These are phyloP conservation scores for Micronisus gabar DNA, from an alignment of 2,113 vertebrate species.

Conservation along the genomic window DNA sequence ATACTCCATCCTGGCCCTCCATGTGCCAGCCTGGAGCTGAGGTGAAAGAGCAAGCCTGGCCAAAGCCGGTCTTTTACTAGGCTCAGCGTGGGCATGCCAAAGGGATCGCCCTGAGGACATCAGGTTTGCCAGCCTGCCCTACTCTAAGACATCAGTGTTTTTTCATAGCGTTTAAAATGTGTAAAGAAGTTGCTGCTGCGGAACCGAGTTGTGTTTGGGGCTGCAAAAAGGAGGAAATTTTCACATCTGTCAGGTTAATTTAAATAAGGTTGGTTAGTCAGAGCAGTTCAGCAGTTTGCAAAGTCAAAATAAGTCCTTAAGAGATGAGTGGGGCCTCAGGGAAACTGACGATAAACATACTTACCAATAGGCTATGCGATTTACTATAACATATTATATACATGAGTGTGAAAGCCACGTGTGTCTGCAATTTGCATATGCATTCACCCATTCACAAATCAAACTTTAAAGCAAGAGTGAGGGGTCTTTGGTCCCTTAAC, in stretches of 20 bases:
- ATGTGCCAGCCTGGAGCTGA: not conserved
- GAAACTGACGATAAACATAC: not conserved
- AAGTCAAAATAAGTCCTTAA: constrained; percentile 1
- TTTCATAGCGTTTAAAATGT: not conserved
- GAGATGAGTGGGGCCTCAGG: not conserved
- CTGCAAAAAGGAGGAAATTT: not conserved
- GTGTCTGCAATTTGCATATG: not conserved
- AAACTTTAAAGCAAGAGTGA: not conserved
- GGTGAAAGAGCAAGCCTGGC: not conserved
- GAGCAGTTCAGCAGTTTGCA: constrained; percentile 27
- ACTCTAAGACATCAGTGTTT: not conserved
- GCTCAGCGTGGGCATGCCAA: not conserved
- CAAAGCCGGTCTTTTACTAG: not conserved
- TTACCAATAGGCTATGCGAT: not conserved
- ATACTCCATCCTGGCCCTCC: not conserved
- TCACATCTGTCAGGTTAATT: constrained; percentile 33
- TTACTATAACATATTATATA: not conserved
- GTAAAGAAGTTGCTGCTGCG: not conserved
- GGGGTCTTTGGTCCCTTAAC: not conserved
- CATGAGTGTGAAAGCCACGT: not conserved
- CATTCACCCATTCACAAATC: not conserved
- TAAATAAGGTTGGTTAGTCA: constrained; percentile 1
- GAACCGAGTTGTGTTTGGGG: not conserved
- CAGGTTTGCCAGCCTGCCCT: not conserved
- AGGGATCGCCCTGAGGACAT: not conserved